Evolutionary conservation across 2,888 invertebrate species (phyloP), one percentile per base, ranked within the genome.

Genomic region (Laspeyria flexula): DNA sequence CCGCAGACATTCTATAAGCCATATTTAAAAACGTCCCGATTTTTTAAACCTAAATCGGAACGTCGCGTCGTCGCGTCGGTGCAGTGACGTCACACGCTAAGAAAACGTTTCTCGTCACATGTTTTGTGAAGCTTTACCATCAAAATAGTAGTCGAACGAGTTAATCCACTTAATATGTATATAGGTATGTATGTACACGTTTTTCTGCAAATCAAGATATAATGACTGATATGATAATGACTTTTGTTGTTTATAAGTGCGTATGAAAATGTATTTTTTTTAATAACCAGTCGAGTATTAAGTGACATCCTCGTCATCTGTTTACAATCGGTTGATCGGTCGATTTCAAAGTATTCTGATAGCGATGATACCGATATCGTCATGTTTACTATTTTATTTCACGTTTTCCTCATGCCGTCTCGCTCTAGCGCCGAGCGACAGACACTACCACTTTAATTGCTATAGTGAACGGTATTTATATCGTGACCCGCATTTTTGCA

Each of bases 351-450:
- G 63, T 54, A 55, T 72, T 72, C 60, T 72, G 73, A 65, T 72
- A 70, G 55, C 64, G 68, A 66, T 69, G 66, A 67, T 73, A 73
- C 65, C 70, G 73, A 77, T 79, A 73, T 71, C 69, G 61, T 70
- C 61, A 73, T 75, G 69, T 82, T 83, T 83, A 84, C 83, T 77
- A 79, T 86, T 80, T 80, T 79, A 74, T 78, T 83, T 69, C 83
- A 83, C 83, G 82, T 89, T 91, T 82, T 91, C 90, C 90, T 91
- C 90, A 90, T 66, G 55, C 83, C 40, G 33, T 90, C 88, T 75
- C 83, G 55, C 76, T 89, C 83, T 53, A 53, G 47, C 76, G 49
- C 66, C 45, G 41, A 39, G 57, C 58, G 57, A 51, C 53, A 65
- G 65, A 63, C 55, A 60, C 44, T 46, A 50, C 60, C 61, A 66